Percentiles rank a stretch among this genome's conserved stretches.
Evolutionary conservation across 2,113 vertebrate species (phyloP).

Genomic region (Toxotes chatareus): DNA sequence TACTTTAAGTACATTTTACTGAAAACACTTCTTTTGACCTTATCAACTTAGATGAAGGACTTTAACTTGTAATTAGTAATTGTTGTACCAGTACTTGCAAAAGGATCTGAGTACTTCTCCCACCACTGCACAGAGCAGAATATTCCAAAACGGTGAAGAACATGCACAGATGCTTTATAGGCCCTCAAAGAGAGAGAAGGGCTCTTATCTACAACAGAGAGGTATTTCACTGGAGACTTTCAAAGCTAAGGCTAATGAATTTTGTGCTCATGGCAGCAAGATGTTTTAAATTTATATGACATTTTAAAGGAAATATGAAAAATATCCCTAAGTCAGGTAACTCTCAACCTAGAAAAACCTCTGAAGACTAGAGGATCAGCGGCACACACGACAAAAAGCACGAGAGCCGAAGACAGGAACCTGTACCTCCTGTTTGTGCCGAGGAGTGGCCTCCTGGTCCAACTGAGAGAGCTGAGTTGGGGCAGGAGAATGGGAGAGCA

Average conservation of each 20-base stretch:
- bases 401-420: slow-evolving; percentile 44
- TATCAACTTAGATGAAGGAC: background rate
- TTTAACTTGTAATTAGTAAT: background rate
- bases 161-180: slow-evolving; percentile 10
- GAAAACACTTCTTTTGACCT: background rate
- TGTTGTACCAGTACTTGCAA: background rate
- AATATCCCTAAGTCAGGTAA: slow-evolving; percentile 1
- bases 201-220: background rate
- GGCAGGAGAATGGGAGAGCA: slow-evolving; percentile 78
- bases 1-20: background rate
- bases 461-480: slow-evolving; percentile 87
- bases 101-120: background rate
- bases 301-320: slow-evolving; percentile 31
- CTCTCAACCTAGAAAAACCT: background rate
- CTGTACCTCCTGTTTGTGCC: slow-evolving; percentile 98
- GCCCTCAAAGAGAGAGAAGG: background rate
- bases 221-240: slow-evolving; percentile 8
- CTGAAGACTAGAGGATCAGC: slow-evolving; percentile 5
- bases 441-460: slow-evolving; percentile 95
- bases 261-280: background rate
- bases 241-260: slow-evolving; percentile 11
- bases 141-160: background rate
- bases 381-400: slow-evolving; percentile 11
- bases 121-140: background rate
- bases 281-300: slow-evolving; percentile 9